These are phyloP conservation scores for Anorthoa munda DNA, from an alignment of 2,888 invertebrate genomes.

Conservation along the genomic window DNA sequence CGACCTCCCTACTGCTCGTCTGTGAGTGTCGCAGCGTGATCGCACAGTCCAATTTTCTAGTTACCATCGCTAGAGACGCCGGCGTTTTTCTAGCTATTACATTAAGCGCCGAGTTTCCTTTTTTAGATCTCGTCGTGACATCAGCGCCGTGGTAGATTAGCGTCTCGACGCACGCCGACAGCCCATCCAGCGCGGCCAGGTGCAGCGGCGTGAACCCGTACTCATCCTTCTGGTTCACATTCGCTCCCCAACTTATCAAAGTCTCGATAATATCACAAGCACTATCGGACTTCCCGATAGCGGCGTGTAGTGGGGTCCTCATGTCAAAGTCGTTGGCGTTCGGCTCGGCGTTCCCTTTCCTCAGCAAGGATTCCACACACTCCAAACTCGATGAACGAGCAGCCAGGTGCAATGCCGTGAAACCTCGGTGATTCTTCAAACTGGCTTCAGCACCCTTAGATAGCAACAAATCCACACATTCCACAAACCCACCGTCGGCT, in stretches of 20 bases:
- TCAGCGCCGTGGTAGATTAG: slow-evolving; percentile 96
- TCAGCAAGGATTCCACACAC: slow-evolving; percentile 94
- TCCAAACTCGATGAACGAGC: slow-evolving; percentile 95
- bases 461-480: slow-evolving; percentile 94
- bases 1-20: slow-evolving; percentile 95
- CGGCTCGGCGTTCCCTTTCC: slow-evolving; percentile 94
- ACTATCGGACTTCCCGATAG: slow-evolving; percentile 95
- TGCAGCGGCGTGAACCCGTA: slow-evolving; percentile 97
- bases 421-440: slow-evolving; percentile 94
- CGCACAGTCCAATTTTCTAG: slow-evolving; percentile 95
- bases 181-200: slow-evolving; percentile 96
- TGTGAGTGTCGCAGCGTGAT: slow-evolving; percentile 95
- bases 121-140: slow-evolving; percentile 96
- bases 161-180: slow-evolving; percentile 96
- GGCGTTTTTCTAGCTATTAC: slow-evolving; percentile 97
- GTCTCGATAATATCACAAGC: slow-evolving; percentile 95
- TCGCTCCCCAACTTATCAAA: slow-evolving; percentile 94
- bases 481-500: slow-evolving; percentile 96
- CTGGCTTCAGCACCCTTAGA: slow-evolving; percentile 94
- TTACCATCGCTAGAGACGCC: slow-evolving; percentile 95
- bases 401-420: slow-evolving; percentile 96
- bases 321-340: slow-evolving; percentile 95
- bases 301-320: slow-evolving; percentile 95
- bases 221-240: slow-evolving; percentile 96
- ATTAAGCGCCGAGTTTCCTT: slow-evolving; percentile 96